Conservation (phyloP, 2,888 invertebrate species). For the Epirrhoe alternata region DNA sequence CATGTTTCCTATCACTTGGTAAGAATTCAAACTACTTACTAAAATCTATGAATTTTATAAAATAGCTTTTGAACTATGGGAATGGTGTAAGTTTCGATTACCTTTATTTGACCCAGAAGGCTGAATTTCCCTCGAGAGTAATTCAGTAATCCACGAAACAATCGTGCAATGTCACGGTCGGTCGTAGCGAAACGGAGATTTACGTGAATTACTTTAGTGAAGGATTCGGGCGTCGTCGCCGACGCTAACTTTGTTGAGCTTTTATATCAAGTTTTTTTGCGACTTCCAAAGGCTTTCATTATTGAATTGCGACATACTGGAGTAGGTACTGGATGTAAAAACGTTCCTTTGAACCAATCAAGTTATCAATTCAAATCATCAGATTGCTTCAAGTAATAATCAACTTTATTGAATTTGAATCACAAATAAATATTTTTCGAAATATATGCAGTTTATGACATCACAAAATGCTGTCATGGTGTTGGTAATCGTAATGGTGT, state of each 20-base stretch:
- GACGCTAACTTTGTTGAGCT: constrained; percentile 24
- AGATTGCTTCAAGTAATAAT: background rate
- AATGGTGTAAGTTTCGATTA: constrained; percentile 5
- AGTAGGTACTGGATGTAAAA: background rate
- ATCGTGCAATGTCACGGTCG: constrained; percentile 26
- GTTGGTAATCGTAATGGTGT: background rate
- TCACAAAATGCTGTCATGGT: background rate
- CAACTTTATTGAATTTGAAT: background rate
- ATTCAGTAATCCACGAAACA: constrained; percentile 37
- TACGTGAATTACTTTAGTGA: constrained; percentile 23
- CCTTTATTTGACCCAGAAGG: constrained; percentile 15
- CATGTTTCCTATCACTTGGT: background rate
- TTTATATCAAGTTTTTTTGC: constrained; percentile 23
- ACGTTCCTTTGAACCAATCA: background rate
- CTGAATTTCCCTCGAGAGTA: constrained; percentile 19
- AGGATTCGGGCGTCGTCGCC: constrained; percentile 10
- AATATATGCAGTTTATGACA: too few relatives aligned
- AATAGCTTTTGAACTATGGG: background rate
- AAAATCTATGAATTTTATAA: background rate
- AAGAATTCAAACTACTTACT: background rate
- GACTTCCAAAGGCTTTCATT: constrained; percentile 21
- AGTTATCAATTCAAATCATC: background rate
- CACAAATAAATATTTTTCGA: too few relatives aligned
- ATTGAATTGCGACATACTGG: constrained; percentile 16
- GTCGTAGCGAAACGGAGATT: constrained; percentile 20